These are phyloP conservation scores for Apoda limacodes DNA, from an alignment of 2,888 invertebrate species.

Conservation along the genomic window DNA sequence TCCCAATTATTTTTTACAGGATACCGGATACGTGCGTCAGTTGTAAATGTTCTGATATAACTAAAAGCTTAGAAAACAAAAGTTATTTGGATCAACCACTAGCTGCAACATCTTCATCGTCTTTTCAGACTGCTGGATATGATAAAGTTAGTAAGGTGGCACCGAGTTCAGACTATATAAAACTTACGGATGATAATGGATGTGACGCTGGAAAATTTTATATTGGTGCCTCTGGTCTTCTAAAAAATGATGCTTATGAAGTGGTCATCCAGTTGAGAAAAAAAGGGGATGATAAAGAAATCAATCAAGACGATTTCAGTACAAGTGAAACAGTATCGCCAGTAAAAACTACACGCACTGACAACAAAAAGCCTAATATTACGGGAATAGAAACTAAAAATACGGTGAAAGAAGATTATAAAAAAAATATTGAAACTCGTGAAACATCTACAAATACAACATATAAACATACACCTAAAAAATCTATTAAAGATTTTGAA, in stretches of 20 bases:
- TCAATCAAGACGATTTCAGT: conserved; percentile 3
- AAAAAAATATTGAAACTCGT: too few relatives aligned
- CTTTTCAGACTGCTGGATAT: conserved; percentile 31
- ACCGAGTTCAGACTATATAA: conserved; percentile 35
- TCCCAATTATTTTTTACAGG: conserved; percentile 8
- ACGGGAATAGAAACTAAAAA: too few relatives aligned
- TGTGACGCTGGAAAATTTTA: conserved; percentile 49
- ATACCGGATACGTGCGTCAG: conserved; percentile 5
- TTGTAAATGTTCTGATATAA: conserved; percentile 16
- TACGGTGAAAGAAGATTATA: too few relatives aligned
- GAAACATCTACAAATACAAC: neutral
- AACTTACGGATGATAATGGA: conserved; percentile 36
- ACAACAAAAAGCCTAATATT: too few relatives aligned
- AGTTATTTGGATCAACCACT: too few relatives aligned
- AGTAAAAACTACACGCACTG: neutral
- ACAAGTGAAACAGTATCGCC: neutral
- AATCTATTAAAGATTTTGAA: neutral
- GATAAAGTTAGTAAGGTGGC: conserved; percentile 24
- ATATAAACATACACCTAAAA: neutral
- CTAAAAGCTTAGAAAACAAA: too few relatives aligned
- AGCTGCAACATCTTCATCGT: conserved; percentile 32
- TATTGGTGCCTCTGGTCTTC: conserved; percentile 45
- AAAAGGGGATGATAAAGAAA: conserved; percentile 24
- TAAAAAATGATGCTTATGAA: conserved; percentile 54
- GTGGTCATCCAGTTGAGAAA: conserved; percentile 55